Evolutionary conservation across 37 sponge, comb jelly and placozoan species (phyloP), one percentile per base, ranked within the genome.

Genomic region (Spongilla lacustris): DNA sequence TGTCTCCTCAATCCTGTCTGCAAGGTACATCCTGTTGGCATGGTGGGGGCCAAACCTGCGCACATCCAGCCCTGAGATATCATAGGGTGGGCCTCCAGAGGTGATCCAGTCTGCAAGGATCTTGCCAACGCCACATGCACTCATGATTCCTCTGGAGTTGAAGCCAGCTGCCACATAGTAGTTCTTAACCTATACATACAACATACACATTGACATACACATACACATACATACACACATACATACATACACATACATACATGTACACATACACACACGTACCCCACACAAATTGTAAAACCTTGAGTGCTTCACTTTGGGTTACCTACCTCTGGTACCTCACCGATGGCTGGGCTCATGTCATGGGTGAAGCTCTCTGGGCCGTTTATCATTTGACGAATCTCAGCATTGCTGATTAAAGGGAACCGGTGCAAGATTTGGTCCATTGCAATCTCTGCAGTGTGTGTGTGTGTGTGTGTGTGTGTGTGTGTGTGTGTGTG

Each of bases 321-420:
- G n/a, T n/a, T 80, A 72, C 83, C 67, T 30, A 94, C 92, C 68
- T 94, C 92, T 31, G 87, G 78, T 13, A 92, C 77, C 71, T 94
- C 94, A 6, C 97, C 97, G 69, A 96, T 36, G 27, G 92, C 29
- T 13, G 94, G 87, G 68, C 84, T 81, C 71, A 81, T 78, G 75
- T 96, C 97, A 26, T 94, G 90, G 13, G 94, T 94, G 73, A 96
- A 96, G 37, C 93, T 86, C 78, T 96, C 97, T 67, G 92, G 79
- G 6, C 84, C 82, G 79, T 85, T 85, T 48, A 83, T 74, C 73
- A 87, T 78, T 36, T 87, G 88, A 23, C 83, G 46, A 11, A 91
- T 83, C 41, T 87, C 87, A 41, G 77, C 83, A 21, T 81, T 33
- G 33, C 78, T 78, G 67, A 91, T 67, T 12, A 67, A 74, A 32